Evolutionary conservation across 2,113 vertebrate genomes (phyloP).

Genomic region (Isurus oxyrinchus): DNA sequence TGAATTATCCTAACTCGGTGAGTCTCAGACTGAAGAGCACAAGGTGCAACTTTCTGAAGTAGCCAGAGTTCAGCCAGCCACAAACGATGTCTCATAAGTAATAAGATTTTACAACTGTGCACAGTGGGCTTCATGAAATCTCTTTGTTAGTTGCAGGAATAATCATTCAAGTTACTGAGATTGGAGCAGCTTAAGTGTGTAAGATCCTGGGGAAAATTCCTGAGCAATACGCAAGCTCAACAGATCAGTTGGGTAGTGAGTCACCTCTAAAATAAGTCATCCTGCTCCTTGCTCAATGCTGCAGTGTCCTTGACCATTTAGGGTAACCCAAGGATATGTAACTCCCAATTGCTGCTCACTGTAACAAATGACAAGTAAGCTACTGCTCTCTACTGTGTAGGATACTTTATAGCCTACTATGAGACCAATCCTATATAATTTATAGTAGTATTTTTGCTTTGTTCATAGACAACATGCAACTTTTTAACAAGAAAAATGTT

Average conservation of each 20-base stretch:
- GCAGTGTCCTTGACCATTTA: neutral
- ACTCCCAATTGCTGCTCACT: neutral
- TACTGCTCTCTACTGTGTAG: neutral
- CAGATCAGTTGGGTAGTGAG: neutral
- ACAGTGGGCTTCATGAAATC: neutral
- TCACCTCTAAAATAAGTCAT: too few species aligned
- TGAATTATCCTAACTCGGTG: constrained; percentile 97
- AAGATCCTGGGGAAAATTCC: neutral
- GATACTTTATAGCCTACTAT: neutral
- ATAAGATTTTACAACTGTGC: neutral
- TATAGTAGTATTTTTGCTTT: neutral
- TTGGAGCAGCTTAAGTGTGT: neutral
- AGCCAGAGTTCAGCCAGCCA: too few species aligned
- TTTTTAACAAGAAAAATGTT: too few species aligned
- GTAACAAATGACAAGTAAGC: neutral
- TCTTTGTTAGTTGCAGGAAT: neutral
- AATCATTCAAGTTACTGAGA: neutral
- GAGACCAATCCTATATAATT: too few species aligned
- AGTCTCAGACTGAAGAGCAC: constrained; percentile 52
- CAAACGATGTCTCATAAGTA: neutral
- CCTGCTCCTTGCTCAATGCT: neutral
- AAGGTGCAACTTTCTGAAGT: neutral
- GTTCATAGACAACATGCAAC: neutral
- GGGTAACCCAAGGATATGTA: neutral
- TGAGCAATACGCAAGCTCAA: neutral